Evolutionary conservation across 2,797 vertebrate species (phyloP), one percentile per base, ranked within the genome.

Genomic region (Esox lucius): DNA sequence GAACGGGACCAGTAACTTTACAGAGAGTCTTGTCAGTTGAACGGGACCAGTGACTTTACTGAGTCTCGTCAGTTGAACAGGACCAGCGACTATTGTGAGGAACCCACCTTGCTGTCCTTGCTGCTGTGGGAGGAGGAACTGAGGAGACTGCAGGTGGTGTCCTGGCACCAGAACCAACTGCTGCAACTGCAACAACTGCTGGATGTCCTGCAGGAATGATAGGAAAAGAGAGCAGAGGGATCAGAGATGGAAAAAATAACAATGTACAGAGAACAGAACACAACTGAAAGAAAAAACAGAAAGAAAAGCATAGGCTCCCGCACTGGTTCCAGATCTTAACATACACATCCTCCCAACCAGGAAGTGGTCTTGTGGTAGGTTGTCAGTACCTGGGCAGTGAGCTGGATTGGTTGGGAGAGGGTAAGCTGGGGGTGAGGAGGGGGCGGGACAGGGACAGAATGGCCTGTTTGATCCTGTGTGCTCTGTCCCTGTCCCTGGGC

Each of bases 351-450:
- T 69, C 68, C 22, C 42, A 69, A 64, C 74, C 81, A 75, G 78
- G 53, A 81, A 70, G 68, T 56, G 73, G 70, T 73, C 75, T 6
- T 75, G 82, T 75, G 82, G 82, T 77, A 75, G 83, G 83, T 59
- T 64, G 70, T 76, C 82, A 74, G 83, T 97, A 98, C 96, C 96
- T 97, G 96, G 90, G 96, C 96, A 67, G 96, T 97, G 89, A 98
- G 95, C 91, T 98, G 96, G 91, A 98, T 96, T 84, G 96, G 96
- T 87, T 98, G 96, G 78, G 96, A 96, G 80, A 97, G 94, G 77
- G 95, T 90, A 76, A 97, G 95, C 93, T 96, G 96, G 48, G 95
- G 94, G 46, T 94, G 92, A 88, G 93, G 92, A 88, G 93, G 91
- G 75, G 95, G 93, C 65, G 91, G 91, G 88, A 91, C 90, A 61